Percentiles rank a stretch among this genome's conserved stretches.
Conservation (phyloP, 2,797 vertebrate species). For the Enteromius trimaculatus region DNA sequence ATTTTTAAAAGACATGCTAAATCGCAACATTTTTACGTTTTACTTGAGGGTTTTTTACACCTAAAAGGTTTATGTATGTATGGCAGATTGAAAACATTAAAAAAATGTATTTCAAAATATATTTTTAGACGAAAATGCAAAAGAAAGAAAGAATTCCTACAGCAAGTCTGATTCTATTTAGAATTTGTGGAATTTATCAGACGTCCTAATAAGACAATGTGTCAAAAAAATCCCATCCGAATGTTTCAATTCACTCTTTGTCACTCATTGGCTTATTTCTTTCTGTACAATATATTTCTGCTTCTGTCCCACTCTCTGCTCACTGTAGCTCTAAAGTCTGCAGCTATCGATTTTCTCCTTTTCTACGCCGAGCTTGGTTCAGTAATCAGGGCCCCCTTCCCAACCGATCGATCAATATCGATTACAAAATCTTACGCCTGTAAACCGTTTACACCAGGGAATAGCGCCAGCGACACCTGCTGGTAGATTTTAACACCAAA, state of each 20-base stretch:
- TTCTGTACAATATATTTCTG: constrained; percentile 58
- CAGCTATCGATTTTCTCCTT: constrained; percentile 81
- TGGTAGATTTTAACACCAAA: constrained; percentile 63
- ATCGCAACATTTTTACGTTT: not conserved
- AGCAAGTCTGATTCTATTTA: not conserved
- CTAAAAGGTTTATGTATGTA: not conserved
- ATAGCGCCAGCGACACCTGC: constrained; percentile 78
- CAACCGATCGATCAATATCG: constrained; percentile 84
- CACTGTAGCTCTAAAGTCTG: constrained; percentile 85
- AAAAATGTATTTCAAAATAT: not conserved
- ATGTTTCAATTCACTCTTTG: constrained; percentile 26
- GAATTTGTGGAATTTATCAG: not conserved
- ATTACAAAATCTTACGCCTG: constrained; percentile 83
- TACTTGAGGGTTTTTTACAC: not conserved
- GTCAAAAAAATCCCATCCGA: constrained; percentile 1
- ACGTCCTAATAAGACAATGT: not conserved
- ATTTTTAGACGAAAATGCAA: not conserved
- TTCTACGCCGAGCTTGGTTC: constrained; percentile 82
- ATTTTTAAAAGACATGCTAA: not conserved
- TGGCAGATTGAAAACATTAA: not conserved
- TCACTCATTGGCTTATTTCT: constrained; percentile 20
- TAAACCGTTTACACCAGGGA: constrained; percentile 76
- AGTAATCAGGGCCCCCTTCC: constrained; percentile 86
- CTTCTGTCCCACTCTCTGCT: constrained; percentile 74
- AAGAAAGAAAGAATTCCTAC: not conserved